Conservation (phyloP, 1,140 invertebrate species). For the Sinella curviseta region DNA sequence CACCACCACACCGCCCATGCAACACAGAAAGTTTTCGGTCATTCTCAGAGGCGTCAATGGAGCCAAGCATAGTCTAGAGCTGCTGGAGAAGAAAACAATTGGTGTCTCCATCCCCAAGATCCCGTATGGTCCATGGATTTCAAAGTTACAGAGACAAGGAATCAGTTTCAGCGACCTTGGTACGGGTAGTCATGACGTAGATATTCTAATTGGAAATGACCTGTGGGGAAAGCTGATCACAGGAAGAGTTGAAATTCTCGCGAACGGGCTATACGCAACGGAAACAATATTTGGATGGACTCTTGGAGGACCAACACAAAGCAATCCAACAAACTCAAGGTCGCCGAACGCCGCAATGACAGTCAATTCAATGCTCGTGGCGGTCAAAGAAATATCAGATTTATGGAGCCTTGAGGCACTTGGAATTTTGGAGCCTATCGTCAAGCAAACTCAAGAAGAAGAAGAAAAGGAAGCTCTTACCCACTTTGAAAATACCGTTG, state of each 20-base stretch:
- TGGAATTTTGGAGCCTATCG: neutral
- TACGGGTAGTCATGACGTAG: neutral
- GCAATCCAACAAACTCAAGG: neutral
- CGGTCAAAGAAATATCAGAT: neutral
- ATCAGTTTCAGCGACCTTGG: slow-evolving; percentile 43
- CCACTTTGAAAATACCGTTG: neutral
- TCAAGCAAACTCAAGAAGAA: neutral
- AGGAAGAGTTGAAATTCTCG: neutral
- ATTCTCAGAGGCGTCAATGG: neutral
- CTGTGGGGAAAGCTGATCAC: neutral
- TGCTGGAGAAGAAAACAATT: slow-evolving; percentile 23
- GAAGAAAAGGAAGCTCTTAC: neutral
- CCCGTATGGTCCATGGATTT: slow-evolving; percentile 28
- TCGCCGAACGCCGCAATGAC: neutral
- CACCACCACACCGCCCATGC: neutral
- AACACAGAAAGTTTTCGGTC: neutral
- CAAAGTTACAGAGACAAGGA: slow-evolving; percentile 19
- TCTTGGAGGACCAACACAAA: slow-evolving; percentile 45
- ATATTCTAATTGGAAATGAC: slow-evolving; percentile 21
- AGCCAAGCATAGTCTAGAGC: neutral
- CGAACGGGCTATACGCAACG: slow-evolving; percentile 42
- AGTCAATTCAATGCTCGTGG: neutral
- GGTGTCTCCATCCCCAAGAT: neutral
- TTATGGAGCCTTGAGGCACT: neutral
- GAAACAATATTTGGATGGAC: slow-evolving; percentile 52